Evolutionary conservation across 2,888 invertebrate genomes (phyloP).

Genomic region (Carcina quercana): DNA sequence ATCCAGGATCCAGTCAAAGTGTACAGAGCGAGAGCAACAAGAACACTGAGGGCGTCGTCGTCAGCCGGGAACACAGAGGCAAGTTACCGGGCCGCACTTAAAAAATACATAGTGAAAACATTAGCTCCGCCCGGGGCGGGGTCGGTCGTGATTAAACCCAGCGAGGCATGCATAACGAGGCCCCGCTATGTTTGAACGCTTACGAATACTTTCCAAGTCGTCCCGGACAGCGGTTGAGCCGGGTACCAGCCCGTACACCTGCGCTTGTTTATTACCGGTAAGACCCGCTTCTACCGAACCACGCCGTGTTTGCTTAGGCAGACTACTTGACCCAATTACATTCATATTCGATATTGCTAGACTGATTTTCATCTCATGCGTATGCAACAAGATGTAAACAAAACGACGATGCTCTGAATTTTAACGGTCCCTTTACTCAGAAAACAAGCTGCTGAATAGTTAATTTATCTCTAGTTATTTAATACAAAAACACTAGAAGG

Average conservation of each 20-base stretch:
- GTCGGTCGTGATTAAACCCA: conserved; percentile 64
- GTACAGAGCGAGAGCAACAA: too few species aligned
- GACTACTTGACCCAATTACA: conserved; percentile 45
- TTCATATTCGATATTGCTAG: conserved; percentile 35
- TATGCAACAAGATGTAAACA: conserved; percentile 4
- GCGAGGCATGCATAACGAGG: conserved; percentile 70
- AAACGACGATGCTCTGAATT: too few species aligned
- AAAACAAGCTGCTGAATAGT: too few species aligned
- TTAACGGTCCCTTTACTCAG: too few species aligned
- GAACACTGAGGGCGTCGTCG: too few species aligned
- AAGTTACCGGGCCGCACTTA: conserved; percentile 41
- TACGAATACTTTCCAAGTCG: conserved; percentile 64
- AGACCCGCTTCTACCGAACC: conserved; percentile 40
- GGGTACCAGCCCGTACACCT: conserved; percentile 41
- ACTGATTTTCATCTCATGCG: conserved; percentile 18
- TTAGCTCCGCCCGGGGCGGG: conserved; percentile 56
- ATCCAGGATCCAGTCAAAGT: too few species aligned
- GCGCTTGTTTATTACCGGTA: conserved; percentile 56
- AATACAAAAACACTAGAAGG: too few species aligned
- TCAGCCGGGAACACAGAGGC: too few species aligned
- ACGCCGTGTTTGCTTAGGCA: conserved; percentile 58
- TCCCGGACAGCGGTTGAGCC: conserved; percentile 51
- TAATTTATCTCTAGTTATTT: too few species aligned
- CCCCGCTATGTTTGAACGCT: conserved; percentile 66
- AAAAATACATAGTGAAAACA: conserved; percentile 72